These are phyloP conservation scores for Coendou prehensilis DNA, from an alignment of 2,797 vertebrate genomes.

Conservation along the genomic window DNA sequence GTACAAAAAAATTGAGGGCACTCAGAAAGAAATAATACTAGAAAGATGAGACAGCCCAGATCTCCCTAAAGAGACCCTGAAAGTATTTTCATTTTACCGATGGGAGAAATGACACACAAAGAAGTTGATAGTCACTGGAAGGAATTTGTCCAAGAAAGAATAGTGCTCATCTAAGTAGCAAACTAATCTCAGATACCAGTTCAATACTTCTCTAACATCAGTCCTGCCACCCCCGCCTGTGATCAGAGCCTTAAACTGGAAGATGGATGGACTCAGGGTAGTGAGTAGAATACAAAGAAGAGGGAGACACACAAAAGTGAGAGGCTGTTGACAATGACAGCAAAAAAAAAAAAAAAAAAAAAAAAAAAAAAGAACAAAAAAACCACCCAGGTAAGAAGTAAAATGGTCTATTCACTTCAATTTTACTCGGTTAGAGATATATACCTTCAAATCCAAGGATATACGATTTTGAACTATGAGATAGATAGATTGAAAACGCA, in stretches of 20 bases:
- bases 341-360: neutral
- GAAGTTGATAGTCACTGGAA: neutral
- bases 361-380: too few relatives aligned
- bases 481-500: neutral
- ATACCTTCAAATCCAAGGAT: neutral
- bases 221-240: too few relatives aligned
- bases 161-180: neutral
- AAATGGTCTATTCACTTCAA: neutral
- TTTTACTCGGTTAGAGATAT: neutral
- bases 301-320: accelerated
- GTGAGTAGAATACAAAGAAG: accelerated
- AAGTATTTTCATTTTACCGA: neutral
- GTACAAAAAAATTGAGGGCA: too few relatives aligned
- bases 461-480: neutral
- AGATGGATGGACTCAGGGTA: neutral
- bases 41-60: neutral
- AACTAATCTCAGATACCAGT: neutral
- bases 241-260: neutral
- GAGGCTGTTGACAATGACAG: accelerated
- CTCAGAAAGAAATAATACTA: neutral
- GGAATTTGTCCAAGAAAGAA: neutral
- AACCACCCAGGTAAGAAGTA: neutral
- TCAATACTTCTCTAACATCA: neutral
- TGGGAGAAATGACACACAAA: neutral
- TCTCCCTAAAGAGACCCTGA: neutral